phyloP scores from a whole-genome alignment of 2,797 vertebrate genomes.

The Momotus momota region DNA sequence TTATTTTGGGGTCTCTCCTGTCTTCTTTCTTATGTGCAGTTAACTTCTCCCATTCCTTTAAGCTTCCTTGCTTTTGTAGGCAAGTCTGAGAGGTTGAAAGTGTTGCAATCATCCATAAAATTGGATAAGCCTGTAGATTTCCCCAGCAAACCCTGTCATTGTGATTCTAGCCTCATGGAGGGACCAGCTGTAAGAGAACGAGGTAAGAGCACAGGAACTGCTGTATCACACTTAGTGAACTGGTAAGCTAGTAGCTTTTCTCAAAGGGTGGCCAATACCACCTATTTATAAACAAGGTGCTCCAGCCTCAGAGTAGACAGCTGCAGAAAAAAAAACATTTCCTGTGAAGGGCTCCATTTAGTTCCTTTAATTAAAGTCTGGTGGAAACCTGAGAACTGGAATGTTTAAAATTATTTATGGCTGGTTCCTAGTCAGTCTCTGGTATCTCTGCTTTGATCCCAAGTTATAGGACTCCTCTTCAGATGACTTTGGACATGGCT shows the following conservation, averaged over 20 bases:
- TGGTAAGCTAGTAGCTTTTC: not conserved
- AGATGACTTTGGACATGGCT: not conserved
- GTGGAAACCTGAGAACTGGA: not conserved
- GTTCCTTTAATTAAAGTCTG: not conserved
- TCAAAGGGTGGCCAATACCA: not conserved
- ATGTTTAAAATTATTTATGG: not conserved
- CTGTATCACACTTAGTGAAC: not conserved
- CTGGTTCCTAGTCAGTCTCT: not conserved
- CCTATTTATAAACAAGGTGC: not conserved
- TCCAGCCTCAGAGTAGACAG: not conserved
- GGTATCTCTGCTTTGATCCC: not conserved
- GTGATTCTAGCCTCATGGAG: not conserved
- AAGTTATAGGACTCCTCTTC: not conserved
- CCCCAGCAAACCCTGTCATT: not conserved
- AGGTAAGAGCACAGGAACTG: not conserved
- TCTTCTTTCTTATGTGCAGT: not conserved
- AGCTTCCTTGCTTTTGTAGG: not conserved
- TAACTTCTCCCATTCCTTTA: not conserved
- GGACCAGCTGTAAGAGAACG: not conserved
- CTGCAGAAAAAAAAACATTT: not conserved
- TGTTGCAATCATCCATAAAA: not conserved
- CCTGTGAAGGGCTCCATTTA: not conserved
- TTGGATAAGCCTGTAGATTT: not conserved
- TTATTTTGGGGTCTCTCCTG: not conserved
- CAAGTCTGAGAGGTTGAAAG: not conserved